Base-by-base conservation (phyloP, 2,888 invertebrate species). In the Orchesella flavescens region DNA sequence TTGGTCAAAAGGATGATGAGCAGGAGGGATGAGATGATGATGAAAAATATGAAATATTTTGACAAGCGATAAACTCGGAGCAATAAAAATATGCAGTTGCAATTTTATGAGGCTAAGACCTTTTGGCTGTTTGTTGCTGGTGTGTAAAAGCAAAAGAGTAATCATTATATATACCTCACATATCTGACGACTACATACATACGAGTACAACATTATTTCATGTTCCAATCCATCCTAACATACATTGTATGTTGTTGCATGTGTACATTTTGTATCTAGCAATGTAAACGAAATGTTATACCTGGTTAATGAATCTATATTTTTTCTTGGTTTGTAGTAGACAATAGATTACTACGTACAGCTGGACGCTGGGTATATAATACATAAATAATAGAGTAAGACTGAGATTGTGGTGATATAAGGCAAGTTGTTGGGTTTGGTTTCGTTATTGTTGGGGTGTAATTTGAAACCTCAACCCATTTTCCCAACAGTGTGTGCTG, bases 401-500 rank as follows among this genome's bases (percentile, higher is more conserved):
- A 7, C 59, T 17, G 59, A 72, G 57, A 59, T 59, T 59, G 72
- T 59, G 72, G 72, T 59, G 57, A 72, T 72, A 59, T 72, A 72
- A 59, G 72, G 19, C 72, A 34, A 74, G 63, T 74, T 74, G 23
- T 63, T 61, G 73, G 63, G 46, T 65, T 75, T 53, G 53, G 75
- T 65, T 75, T 49, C 49, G 17, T 63, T 68, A 46, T 75, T 53
- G 65, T 43, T 53, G 53, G 73, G 75, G 75, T 57, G 75, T 66
- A 76, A 82, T 76, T 82, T 75, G 83, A 76, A 83, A 72, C 83
- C 77, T 76, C 72, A 82, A 46, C 72, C 76, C 61, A 68, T 72
- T 76, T 77, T 77, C 83, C 73, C 71, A 76, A 61, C 57, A 46
- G 63, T 73, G 59, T 23, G 55, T 61, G 73, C 57, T 61, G 76